A percentile compares a stretch with the other conserved stretches of the same genome.
phyloP scores from a whole-genome alignment of 1,140 invertebrate species.

The Leucophenga varia region DNA sequence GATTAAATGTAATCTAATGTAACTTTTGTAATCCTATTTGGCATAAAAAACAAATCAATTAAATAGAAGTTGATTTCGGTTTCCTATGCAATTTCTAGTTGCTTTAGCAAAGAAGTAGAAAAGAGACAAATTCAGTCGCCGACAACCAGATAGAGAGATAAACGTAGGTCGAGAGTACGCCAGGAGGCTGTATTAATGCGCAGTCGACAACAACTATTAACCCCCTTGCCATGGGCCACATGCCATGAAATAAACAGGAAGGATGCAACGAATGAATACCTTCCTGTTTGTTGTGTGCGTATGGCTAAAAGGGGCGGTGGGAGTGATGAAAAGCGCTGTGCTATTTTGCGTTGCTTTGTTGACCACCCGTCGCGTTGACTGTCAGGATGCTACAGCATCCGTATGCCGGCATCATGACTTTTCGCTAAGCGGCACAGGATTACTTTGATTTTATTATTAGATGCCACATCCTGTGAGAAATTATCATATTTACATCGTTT shows the following conservation, averaged over 20 bases:
- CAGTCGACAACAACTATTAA: too few relatives aligned
- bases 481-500: conserved; percentile 58
- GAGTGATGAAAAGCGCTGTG: too few relatives aligned
- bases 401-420: conserved; percentile 9
- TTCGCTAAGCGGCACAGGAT: conserved; percentile 28
- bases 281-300: conserved; percentile 30
- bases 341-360: too few relatives aligned
- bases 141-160: too few relatives aligned
- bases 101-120: too few relatives aligned
- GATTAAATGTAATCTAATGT: conserved; percentile 37
- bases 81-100: too few relatives aligned
- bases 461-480: conserved; percentile 57
- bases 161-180: too few relatives aligned
- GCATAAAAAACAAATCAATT: conserved; percentile 57
- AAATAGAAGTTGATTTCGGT: conserved; percentile 44
- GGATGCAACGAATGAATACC: conserved; percentile 55
- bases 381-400: conserved; percentile 8
- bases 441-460: conserved; percentile 57
- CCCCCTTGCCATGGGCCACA: too few relatives aligned
- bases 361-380: conserved; percentile 34
- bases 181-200: too few relatives aligned
- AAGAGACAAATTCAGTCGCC: too few relatives aligned
- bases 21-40: conserved; percentile 43
- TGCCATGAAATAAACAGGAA: conserved; percentile 32
- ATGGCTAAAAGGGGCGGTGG: too few relatives aligned